A percentile compares a stretch with the other conserved stretches of the same genome.
These are phyloP conservation scores for Seriola dumerili DNA, from an alignment of 2,113 vertebrate species.

Conservation along the genomic window DNA sequence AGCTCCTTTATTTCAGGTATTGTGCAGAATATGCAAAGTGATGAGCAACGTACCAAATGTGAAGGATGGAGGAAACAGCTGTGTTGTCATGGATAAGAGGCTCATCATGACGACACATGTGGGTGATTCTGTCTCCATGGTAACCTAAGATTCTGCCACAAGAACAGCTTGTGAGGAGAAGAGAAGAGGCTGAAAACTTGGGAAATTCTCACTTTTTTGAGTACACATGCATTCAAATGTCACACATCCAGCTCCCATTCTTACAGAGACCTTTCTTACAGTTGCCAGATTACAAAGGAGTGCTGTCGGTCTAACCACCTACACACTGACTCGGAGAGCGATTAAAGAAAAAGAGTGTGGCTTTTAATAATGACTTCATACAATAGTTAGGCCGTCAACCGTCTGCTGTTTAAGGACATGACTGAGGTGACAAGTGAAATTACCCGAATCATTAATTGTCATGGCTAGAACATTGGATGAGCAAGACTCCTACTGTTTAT, in stretches of 20 bases:
- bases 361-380: conserved; percentile 9
- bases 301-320: conserved; percentile 26
- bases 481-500: background rate
- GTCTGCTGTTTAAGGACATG: conserved; percentile 7
- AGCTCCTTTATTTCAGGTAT: conserved; percentile 45
- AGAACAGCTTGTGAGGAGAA: conserved; percentile 60
- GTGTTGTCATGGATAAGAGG: conserved; percentile 77
- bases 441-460: background rate
- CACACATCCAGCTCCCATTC: conserved; percentile 44
- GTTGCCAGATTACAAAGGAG: conserved; percentile 43
- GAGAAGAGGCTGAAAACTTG: conserved; percentile 58
- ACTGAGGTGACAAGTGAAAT: conserved; percentile 12
- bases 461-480: background rate
- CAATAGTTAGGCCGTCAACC: background rate
- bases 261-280: conserved; percentile 23
- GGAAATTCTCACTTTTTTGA: conserved; percentile 50
- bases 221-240: conserved; percentile 45
- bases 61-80: conserved; percentile 75
- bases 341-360: conserved; percentile 16
- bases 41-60: conserved; percentile 68
- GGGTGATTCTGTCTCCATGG: conserved; percentile 78
- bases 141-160: conserved; percentile 58
- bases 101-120: conserved; percentile 73
- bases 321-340: conserved; percentile 9
- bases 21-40: conserved; percentile 64